phyloP scores from a whole-genome alignment of 2,797 vertebrate species.

The Pangasius macronema region DNA sequence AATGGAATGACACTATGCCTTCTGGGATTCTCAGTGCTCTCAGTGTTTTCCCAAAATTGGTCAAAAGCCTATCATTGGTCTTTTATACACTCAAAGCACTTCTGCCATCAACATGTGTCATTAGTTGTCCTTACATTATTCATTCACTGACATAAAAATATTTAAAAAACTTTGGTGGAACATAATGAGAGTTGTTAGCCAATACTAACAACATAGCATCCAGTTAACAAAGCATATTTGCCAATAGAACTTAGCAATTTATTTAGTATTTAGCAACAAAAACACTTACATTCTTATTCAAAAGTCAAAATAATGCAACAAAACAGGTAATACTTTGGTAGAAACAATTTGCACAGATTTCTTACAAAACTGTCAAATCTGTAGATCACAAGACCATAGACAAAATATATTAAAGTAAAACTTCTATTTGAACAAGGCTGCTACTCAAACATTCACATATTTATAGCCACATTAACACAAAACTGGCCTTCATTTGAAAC shows the following conservation, averaged over 20 bases:
- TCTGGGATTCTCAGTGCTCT: constrained; percentile 45
- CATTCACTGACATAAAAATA: constrained; percentile 2
- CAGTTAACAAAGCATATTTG: constrained; percentile 41
- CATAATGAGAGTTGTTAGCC: constrained; percentile 1
- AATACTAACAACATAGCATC: constrained; percentile 26
- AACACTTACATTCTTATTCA: constrained; percentile 63
- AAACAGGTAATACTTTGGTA: constrained; percentile 53
- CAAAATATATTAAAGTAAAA: constrained; percentile 74
- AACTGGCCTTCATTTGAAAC: constrained; percentile 78
- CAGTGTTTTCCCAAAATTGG: constrained; percentile 58
- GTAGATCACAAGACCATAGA: constrained; percentile 67
- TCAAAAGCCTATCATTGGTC: constrained; percentile 46
- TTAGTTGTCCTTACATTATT: constrained; percentile 5
- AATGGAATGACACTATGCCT: constrained; percentile 54
- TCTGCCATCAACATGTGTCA: not conserved
- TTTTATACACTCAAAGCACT: constrained; percentile 12
- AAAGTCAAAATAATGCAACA: constrained; percentile 58
- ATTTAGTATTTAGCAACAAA: constrained; percentile 66
- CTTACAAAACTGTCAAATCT: constrained; percentile 59
- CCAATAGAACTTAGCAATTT: constrained; percentile 72
- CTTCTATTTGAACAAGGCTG: constrained; percentile 72
- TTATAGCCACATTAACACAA: constrained; percentile 39
- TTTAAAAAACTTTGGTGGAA: constrained; percentile 7
- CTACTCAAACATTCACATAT: constrained; percentile 61
- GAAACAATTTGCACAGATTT: constrained; percentile 56